These are phyloP conservation scores for Metalampra italica DNA, from an alignment of 2,888 invertebrate species.

Conservation along the genomic window DNA sequence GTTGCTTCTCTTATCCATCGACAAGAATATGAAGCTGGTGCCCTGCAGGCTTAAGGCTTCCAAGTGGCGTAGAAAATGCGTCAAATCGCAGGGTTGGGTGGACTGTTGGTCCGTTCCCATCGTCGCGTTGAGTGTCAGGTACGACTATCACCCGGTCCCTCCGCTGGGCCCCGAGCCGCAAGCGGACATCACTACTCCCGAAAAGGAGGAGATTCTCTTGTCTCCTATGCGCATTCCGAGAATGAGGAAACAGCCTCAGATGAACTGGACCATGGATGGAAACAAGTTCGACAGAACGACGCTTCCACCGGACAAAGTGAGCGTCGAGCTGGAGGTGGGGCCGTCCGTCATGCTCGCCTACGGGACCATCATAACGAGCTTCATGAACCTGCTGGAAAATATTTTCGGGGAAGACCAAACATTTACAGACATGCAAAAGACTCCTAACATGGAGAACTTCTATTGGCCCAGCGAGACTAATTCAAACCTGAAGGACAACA, in stretches of 20 bases:
- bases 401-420: constrained; percentile 98
- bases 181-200: constrained; percentile 95
- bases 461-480: constrained; percentile 59
- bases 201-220: constrained; percentile 94
- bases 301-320: constrained; percentile 92
- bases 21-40: constrained; percentile 92
- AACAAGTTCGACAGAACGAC: constrained; percentile 92
- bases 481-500: constrained; percentile 59
- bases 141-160: constrained; percentile 95
- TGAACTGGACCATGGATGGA: constrained; percentile 82
- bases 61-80: constrained; percentile 90
- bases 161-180: constrained; percentile 92
- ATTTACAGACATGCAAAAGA: constrained; percentile 94
- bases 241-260: constrained; percentile 83
- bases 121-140: constrained; percentile 93
- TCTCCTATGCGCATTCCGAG: constrained; percentile 95
- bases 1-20: constrained; percentile 88
- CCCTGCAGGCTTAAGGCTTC: constrained; percentile 78
- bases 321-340: constrained; percentile 95
- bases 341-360: constrained; percentile 95
- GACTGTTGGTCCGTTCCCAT: constrained; percentile 98
- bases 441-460: constrained; percentile 63
- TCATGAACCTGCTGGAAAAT: constrained; percentile 95
- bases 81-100: constrained; percentile 88
- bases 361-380: constrained; percentile 93